Conservation (phyloP, 2,797 vertebrate species). For the Myripristis murdjan region DNA sequence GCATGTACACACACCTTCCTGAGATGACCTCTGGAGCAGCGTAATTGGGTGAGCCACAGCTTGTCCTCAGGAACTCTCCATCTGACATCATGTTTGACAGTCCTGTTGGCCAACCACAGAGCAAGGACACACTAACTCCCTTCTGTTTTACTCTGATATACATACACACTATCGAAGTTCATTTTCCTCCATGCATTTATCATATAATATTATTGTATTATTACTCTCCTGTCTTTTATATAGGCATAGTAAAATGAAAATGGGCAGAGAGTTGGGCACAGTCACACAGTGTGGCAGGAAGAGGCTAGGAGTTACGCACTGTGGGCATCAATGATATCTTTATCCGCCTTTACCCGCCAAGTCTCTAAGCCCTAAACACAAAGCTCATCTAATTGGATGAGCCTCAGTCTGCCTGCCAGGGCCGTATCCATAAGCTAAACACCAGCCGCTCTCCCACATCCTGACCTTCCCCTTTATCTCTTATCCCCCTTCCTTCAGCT, state of each 20-base stretch:
- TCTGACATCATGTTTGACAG: conserved; percentile 99
- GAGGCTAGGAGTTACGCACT: conserved; percentile 13
- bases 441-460: conserved; percentile 45
- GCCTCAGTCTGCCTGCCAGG: conserved; percentile 41
- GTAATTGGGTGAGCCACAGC: conserved; percentile 98
- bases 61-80: conserved; percentile 98
- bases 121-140: conserved; percentile 4
- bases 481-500: conserved; percentile 49
- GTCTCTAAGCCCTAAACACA: conserved; percentile 61
- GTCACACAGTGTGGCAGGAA: neutral
- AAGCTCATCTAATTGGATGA: conserved; percentile 79
- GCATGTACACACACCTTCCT: conserved; percentile 89
- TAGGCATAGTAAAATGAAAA: conserved; percentile 8
- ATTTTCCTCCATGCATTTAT: neutral
- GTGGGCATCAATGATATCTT: conserved; percentile 45
- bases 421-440: conserved; percentile 47
- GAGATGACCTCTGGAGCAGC: conserved; percentile 99
- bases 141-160: conserved; percentile 10
- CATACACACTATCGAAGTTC: conserved; percentile 1
- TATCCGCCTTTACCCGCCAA: conserved; percentile 55
- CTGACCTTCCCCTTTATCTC: conserved; percentile 70
- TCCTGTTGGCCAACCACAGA: conserved; percentile 82
- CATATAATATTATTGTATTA: neutral
- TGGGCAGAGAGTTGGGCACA: neutral
- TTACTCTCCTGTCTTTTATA: conserved; percentile 33